Evolutionary conservation across 2,888 invertebrate species (phyloP).

Genomic region (Drosophila borealis): DNA sequence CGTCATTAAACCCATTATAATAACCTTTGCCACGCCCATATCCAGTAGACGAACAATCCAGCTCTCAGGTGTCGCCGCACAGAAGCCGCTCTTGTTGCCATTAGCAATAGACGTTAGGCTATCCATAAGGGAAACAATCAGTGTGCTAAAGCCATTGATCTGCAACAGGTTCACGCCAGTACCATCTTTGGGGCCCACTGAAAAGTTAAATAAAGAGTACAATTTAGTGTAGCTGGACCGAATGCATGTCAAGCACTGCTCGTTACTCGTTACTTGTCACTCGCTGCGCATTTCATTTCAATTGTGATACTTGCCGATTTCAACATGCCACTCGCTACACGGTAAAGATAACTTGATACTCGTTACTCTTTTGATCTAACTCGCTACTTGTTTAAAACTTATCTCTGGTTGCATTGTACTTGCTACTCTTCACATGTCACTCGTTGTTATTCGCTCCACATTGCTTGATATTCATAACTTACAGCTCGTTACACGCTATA

Average conservation of each 20-base stretch:
- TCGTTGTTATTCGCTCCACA: no score
- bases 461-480: no score
- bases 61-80: slow-evolving; percentile 53
- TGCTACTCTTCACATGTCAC: no score
- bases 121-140: slow-evolving; percentile 59
- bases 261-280: not conserved
- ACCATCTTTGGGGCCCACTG: slow-evolving; percentile 56
- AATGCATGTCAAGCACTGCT: not conserved
- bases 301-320: no score
- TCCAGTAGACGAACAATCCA: slow-evolving; percentile 66
- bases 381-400: not conserved
- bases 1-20: slow-evolving; percentile 60
- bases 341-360: not conserved
- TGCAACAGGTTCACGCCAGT: slow-evolving; percentile 41
- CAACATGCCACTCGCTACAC: no score
- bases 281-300: not conserved
- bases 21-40: slow-evolving; percentile 61
- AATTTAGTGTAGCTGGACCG: not conserved
- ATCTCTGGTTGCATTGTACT: no score
- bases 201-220: not conserved
- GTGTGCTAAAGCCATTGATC: slow-evolving; percentile 59
- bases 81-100: slow-evolving; percentile 59
- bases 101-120: slow-evolving; percentile 54
- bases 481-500: no score
- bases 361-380: not conserved